Evolutionary conservation across 2,797 vertebrate genomes (phyloP), one percentile per base, ranked within the genome.

Genomic region (Acanthopagrus latus): DNA sequence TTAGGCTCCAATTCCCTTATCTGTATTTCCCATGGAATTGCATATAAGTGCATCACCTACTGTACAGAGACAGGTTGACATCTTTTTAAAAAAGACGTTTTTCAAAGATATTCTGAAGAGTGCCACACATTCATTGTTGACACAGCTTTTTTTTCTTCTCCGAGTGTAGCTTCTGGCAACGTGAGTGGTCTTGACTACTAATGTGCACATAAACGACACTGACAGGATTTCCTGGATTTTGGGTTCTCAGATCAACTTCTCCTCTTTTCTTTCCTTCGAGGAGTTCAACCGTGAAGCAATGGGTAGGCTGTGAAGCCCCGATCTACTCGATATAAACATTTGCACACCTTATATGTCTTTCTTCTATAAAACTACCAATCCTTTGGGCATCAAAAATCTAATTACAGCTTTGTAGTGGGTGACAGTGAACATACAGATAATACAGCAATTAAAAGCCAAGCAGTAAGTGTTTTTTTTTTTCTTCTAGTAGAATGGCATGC

Each of bases 371-470:
- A 33, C 21, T 38, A 21, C 21, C 4, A 44, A 78, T 78, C 23
- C 65, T 68, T 82, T 78, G n/a, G 54, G 59, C 33, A 64, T 46
- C 29, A 20, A 66, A 75, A 87, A 87, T 81, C 48, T 76, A 85
- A 83, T 85, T 33, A 75, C 25, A 71, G 57, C 56, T 27, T 77
- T 5, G 18, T 14, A 18, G 27, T 47, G 65, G 79, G 68, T 79
- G 59, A 71, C 70, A 69, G 33, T 64, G 60, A 81, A 74, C 55
- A 54, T 33, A 62, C 18, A 33, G 78, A 79, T 80, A 74, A 82
- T 63, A 69, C 11, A 81, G 51, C 68, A 79, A 81, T 80, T 72
- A 71, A 23, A 71, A 62, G 43, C 14, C 25, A 23, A 51, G 75
- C 59, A 57, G 23, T 60, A 78, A 82, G 83, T 69, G 74, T 51